Evolutionary conservation across 2,113 vertebrate species (phyloP), one percentile per base, ranked within the genome.

Genomic region (Eublepharis macularius): DNA sequence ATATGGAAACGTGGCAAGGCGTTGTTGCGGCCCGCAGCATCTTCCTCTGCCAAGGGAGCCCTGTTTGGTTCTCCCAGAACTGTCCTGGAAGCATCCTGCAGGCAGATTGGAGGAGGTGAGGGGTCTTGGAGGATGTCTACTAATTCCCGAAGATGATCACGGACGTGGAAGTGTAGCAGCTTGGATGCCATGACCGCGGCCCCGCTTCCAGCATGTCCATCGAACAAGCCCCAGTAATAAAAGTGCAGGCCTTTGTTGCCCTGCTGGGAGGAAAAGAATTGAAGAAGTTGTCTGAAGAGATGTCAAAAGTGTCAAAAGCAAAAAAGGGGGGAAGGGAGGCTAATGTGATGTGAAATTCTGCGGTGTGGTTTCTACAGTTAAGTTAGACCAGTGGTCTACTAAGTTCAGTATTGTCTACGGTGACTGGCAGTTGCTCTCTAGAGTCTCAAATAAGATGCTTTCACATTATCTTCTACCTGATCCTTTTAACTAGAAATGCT

Each of bases 141-240:
- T 0, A 99, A 95, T 89, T 98, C 98, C 80, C 96, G 97, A 47
- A 99, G 95, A 79, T 98, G 97, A 88, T 99, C 98, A 2, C 96
- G 94, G 89, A 99, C 98, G 87, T 99, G 97, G 54, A 96, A 95
- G 77, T 99, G 98, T 32, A 99, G 97, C 11, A 97, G 95, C 91
- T 97, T 96, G 4, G 98, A 98, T 54, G 98, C 98, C 97, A 98
- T 95, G 84, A 99, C 96, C 26, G 98, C 98, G 2, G 98, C 98
- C 2, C 98, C 98, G 0, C 98, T 97, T 34, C 98, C 98, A 0
- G 98, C 98, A 0, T 99, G 98, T 60, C 98, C 98, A 13, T 99
- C 98, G 86, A 98, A 99, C 80, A 99, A 93, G 1, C 98, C 98
- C 98, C 98, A 99, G 89, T 98, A 99, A 90, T 98, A 96, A 86